These are phyloP conservation scores for Peromyscus attwateri DNA, from an alignment of 2,797 vertebrate species.

Conservation along the genomic window DNA sequence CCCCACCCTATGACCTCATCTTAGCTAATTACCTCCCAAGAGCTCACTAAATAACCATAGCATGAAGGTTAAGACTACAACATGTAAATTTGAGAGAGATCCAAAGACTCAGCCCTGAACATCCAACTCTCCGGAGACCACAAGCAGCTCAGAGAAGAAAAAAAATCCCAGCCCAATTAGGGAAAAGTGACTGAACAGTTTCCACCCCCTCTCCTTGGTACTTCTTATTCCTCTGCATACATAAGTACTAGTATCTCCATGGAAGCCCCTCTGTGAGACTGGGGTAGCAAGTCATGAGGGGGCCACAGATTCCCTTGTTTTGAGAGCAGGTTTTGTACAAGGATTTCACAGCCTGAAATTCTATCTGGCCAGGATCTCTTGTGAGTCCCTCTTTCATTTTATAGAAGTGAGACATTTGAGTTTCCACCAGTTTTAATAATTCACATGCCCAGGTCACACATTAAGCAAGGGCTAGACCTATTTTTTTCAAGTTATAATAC, in stretches of 20 bases:
- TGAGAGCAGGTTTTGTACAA: not conserved
- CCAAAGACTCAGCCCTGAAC: not conserved
- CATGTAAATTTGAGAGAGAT: not conserved
- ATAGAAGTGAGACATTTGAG: not conserved
- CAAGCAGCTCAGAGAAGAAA: not conserved
- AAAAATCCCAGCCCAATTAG: not conserved
- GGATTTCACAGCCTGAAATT: not conserved
- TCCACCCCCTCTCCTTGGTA: not conserved
- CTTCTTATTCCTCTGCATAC: not conserved
- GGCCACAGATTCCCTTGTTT: not conserved
- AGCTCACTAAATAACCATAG: not conserved
- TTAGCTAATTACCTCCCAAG: conserved; percentile 8
- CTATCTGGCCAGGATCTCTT: not conserved
- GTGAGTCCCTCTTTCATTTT: not conserved
- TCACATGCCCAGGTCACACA: not conserved
- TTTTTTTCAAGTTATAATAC: not conserved
- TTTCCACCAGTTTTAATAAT: conserved; percentile 1
- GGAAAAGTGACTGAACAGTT: not conserved
- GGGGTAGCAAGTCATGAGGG: not conserved
- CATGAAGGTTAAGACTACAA: not conserved
- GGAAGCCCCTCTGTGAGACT: not conserved
- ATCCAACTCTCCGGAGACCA: not conserved
- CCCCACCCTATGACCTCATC: not conserved
- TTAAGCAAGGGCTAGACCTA: not conserved
- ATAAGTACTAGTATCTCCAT: not conserved